Conservation (phyloP, 2,797 vertebrate species). For the Semaprochilodus insignis region DNA sequence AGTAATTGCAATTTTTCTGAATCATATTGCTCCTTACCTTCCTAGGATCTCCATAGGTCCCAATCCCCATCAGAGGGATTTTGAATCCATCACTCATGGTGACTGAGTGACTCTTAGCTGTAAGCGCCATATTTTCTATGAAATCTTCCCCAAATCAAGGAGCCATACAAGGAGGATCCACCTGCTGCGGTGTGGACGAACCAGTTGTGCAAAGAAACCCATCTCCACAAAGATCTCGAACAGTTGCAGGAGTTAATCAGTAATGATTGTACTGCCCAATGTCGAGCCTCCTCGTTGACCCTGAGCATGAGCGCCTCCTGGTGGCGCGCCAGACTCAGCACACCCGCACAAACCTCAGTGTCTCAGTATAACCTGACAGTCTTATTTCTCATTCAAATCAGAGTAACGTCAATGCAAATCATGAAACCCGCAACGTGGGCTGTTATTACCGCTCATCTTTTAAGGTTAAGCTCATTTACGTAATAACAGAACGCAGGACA, state of each 20-base stretch:
- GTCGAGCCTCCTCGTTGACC: not conserved
- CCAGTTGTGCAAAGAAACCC: not conserved
- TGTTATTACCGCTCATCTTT: not conserved
- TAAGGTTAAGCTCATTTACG: not conserved
- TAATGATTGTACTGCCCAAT: not conserved
- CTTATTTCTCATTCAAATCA: not conserved
- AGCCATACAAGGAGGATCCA: too few relatives aligned
- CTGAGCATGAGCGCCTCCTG: not conserved
- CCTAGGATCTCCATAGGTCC: constrained; percentile 83
- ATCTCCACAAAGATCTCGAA: not conserved
- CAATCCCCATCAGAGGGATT: constrained; percentile 89
- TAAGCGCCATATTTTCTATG: constrained; percentile 63
- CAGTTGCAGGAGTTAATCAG: constrained; percentile 25
- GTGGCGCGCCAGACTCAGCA: not conserved
- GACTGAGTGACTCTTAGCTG: constrained; percentile 77
- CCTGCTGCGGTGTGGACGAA: too few relatives aligned
- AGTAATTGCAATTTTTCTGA: not conserved
- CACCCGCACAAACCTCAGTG: not conserved
- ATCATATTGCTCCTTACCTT: constrained; percentile 73
- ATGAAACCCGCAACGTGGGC: too few relatives aligned
- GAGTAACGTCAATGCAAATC: not conserved
- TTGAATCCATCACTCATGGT: constrained; percentile 85
- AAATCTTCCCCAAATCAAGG: not conserved
- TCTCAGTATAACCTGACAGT: too few relatives aligned
- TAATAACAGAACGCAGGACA: not conserved